Evolutionary conservation across 1,140 invertebrate genomes (phyloP).

Genomic region (Tribolium madens): DNA sequence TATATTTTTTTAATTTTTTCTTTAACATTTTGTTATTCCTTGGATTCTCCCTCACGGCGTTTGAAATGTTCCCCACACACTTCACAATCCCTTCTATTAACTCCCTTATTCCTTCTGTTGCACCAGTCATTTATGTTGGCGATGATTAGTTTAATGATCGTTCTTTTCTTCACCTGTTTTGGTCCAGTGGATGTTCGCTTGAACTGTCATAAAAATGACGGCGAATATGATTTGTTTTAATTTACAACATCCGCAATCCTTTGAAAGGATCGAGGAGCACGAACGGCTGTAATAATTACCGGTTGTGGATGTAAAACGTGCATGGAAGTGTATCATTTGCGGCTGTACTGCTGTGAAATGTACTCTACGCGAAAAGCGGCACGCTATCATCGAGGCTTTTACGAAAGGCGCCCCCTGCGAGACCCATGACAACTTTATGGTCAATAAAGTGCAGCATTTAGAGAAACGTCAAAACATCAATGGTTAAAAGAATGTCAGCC

Average conservation of each 20-base stretch:
- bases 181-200: neutral
- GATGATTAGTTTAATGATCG: conserved; percentile 31
- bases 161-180: conserved; percentile 17
- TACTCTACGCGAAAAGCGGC: conserved; percentile 29
- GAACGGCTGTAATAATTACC: conserved; percentile 36
- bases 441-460: conserved; percentile 13
- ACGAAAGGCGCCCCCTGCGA: conserved; percentile 10
- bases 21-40: too few relatives aligned
- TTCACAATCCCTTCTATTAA: too few relatives aligned
- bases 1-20: too few relatives aligned
- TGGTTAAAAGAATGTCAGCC: neutral
- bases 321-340: conserved; percentile 46
- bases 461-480: neutral
- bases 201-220: conserved; percentile 33
- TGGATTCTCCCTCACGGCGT: too few relatives aligned
- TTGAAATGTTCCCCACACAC: too few relatives aligned
- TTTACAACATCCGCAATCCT: conserved; percentile 45
- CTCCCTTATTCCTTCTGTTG: too few relatives aligned
- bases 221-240: conserved; percentile 41
- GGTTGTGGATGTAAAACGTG: conserved; percentile 42
- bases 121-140: conserved; percentile 23
- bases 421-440: conserved; percentile 34
- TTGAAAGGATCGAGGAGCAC: conserved; percentile 42
- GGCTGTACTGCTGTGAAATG: conserved; percentile 38
- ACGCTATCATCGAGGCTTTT: neutral